phyloP scores from a whole-genome alignment of 30 jellyfish, hydroid and myxozoan species.

The Sanderia malayensis region DNA sequence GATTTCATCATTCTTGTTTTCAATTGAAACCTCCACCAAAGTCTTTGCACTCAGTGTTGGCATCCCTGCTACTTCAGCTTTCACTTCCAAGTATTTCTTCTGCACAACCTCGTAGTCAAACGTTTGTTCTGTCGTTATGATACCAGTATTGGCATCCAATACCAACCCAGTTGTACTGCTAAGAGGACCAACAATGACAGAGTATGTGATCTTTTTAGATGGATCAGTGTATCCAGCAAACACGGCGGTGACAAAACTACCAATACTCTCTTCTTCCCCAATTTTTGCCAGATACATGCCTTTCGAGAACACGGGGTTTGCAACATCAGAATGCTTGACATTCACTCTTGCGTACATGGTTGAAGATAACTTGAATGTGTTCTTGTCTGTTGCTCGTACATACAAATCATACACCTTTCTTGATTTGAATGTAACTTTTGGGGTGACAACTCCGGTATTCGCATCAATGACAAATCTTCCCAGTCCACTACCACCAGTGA shows the following conservation, averaged over 20 bases:
- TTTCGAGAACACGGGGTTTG: slow-evolving; percentile 61
- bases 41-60: slow-evolving; percentile 49
- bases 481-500: slow-evolving; percentile 88
- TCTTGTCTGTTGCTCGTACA: slow-evolving; percentile 80
- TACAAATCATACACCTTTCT: slow-evolving; percentile 65
- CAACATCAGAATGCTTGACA: slow-evolving; percentile 37
- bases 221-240: slow-evolving; percentile 79
- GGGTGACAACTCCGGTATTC: slow-evolving; percentile 66
- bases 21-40: slow-evolving; percentile 23
- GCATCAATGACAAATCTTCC: slow-evolving; percentile 79
- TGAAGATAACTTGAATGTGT: slow-evolving; percentile 49
- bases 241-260: slow-evolving; percentile 78
- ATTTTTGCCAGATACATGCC: slow-evolving; percentile 77
- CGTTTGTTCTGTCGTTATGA: slow-evolving; percentile 61
- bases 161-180: slow-evolving; percentile 52
- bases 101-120: slow-evolving; percentile 66
- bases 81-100: slow-evolving; percentile 49
- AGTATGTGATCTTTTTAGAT: slow-evolving; percentile 40
- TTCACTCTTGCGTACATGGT: slow-evolving; percentile 73
- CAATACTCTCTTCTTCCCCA: slow-evolving; percentile 62
- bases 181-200: slow-evolving; percentile 11
- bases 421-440: slow-evolving; percentile 65
- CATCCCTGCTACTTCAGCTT: slow-evolving; percentile 61
- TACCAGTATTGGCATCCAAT: slow-evolving; percentile 68
- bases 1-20: slow-evolving; percentile 73